A percentile compares a stretch with the other conserved stretches of the same genome.
Conservation (phyloP, 2,888 invertebrate genomes). For the Trachelus iudaicus region DNA sequence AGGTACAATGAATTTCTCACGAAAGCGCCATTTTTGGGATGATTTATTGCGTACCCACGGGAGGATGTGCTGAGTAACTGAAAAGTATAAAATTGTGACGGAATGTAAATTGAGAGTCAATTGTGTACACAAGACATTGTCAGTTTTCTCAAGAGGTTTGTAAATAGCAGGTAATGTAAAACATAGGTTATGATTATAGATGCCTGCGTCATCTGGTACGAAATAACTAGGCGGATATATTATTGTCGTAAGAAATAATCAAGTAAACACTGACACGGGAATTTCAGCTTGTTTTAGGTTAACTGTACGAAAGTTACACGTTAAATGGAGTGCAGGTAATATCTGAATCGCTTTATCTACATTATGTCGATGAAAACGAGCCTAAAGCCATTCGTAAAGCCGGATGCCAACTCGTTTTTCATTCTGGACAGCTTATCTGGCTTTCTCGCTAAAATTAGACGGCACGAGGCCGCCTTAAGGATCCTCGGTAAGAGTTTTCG, state of each 20-base stretch:
- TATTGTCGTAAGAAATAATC: background rate
- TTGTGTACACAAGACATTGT: background rate
- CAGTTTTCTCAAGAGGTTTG: background rate
- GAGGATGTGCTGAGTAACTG: background rate
- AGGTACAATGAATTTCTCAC: background rate
- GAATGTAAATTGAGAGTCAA: background rate
- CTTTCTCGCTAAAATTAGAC: background rate
- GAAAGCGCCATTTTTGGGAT: background rate
- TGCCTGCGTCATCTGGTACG: background rate
- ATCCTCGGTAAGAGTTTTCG: background rate
- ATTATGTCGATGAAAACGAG: background rate
- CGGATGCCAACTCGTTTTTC: conserved; percentile 4
- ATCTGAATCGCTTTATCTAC: background rate
- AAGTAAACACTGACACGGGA: background rate
- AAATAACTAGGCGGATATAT: background rate
- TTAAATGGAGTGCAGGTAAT: background rate
- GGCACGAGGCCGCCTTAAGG: background rate
- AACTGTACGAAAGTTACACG: background rate
- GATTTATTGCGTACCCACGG: background rate
- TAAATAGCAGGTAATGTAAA: background rate
- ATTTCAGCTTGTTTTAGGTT: background rate
- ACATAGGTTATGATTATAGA: background rate
- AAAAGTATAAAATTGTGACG: background rate
- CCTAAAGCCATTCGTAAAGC: background rate
- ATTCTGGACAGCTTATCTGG: conserved; percentile 1